Evolutionary conservation across 2,113 vertebrate species (phyloP).

Genomic region (Zosterops hypoxanthus): DNA sequence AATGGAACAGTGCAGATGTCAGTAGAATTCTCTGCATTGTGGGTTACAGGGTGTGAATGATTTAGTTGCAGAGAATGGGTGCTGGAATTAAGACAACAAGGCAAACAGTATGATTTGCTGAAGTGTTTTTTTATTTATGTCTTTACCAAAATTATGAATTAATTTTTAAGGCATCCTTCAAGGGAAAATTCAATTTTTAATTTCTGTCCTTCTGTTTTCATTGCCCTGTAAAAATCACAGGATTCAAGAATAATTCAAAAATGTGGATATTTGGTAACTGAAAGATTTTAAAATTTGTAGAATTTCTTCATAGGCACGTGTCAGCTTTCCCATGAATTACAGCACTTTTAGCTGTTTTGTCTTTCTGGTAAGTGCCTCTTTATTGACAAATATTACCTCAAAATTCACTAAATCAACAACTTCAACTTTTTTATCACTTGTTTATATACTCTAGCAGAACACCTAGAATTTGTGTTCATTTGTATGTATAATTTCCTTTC

Average conservation of each 20-base stretch:
- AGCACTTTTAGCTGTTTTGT: background rate
- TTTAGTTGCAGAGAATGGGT: background rate
- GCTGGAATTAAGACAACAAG: background rate
- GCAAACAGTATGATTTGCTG: background rate
- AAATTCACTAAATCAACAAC: background rate
- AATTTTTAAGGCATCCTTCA: background rate
- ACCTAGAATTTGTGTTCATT: background rate
- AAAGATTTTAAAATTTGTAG: background rate
- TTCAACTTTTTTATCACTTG: background rate
- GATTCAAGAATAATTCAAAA: background rate
- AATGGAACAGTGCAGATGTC: background rate
- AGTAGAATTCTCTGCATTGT: background rate
- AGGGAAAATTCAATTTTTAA: background rate
- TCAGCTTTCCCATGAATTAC: background rate
- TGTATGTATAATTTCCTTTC: background rate
- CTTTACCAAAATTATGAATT: background rate
- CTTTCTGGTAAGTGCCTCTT: background rate
- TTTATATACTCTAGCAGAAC: background rate
- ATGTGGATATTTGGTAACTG: accelerated
- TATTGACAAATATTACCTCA: background rate
- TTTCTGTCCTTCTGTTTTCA: background rate
- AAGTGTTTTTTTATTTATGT: background rate
- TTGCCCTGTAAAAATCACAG: background rate
- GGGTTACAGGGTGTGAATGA: background rate
- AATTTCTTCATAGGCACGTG: background rate